Evolutionary conservation across 1,140 invertebrate genomes (phyloP).

Genomic region (Reticulitermes speratus): DNA sequence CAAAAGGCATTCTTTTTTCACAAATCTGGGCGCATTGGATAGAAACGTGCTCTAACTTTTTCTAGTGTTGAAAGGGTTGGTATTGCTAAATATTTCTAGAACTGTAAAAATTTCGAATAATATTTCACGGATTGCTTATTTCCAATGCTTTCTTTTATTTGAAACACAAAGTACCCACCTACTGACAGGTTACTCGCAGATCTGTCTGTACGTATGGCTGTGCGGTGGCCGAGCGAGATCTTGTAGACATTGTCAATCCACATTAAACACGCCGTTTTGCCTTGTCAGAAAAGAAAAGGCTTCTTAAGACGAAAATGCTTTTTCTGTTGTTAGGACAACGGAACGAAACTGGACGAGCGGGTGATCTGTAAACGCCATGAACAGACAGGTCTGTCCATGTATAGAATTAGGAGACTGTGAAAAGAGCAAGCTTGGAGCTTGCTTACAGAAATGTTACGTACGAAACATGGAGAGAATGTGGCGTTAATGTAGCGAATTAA

Average conservation of each 20-base stretch:
- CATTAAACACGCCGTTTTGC: neutral
- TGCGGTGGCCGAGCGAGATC: neutral
- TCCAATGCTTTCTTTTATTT: neutral
- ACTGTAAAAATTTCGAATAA: too few species aligned
- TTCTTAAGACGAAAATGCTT: constrained; percentile 3
- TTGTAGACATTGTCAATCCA: constrained; percentile 14
- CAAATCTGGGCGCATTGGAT: too few species aligned
- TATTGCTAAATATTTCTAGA: too few species aligned
- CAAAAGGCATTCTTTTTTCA: too few species aligned
- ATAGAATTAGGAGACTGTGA: constrained; percentile 6
- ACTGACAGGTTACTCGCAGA: neutral
- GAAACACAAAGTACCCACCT: neutral
- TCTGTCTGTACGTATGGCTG: neutral
- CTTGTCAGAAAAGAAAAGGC: neutral
- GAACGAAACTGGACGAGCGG: neutral
- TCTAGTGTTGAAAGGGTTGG: too few species aligned
- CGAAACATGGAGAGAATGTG: constrained; percentile 7
- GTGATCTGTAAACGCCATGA: constrained; percentile 13
- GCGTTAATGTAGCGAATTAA: constrained; percentile 9
- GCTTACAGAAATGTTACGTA: neutral
- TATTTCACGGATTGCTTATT: neutral
- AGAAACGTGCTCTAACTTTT: too few species aligned
- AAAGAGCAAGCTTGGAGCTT: neutral
- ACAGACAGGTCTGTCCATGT: neutral
- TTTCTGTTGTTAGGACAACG: neutral